These are phyloP conservation scores for Pitta sordida DNA, from an alignment of 2,113 vertebrate species.

Conservation along the genomic window DNA sequence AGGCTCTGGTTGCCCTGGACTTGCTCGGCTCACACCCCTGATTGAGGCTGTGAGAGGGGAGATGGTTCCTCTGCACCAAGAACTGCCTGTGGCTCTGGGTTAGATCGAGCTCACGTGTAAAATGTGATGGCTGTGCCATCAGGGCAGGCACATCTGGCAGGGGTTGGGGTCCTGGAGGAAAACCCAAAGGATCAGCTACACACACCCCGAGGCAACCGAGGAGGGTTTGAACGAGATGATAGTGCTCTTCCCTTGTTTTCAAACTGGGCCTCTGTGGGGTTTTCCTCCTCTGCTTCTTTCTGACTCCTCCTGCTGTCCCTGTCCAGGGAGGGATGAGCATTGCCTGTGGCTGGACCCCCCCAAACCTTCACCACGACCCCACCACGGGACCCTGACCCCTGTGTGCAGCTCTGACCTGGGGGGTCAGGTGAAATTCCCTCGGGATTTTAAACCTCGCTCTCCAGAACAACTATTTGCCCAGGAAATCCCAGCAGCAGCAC, in stretches of 20 bases:
- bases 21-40: accelerated
- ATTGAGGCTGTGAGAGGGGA: not conserved
- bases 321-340: no score
- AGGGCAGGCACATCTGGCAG: not conserved
- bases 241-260: not conserved
- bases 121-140: no score
- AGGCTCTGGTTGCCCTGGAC: not conserved
- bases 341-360: accelerated
- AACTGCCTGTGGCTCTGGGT: not conserved
- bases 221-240: not conserved
- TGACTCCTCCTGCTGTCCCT: no score
- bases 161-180: no score
- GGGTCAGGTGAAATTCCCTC: no score
- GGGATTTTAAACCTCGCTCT: no score
- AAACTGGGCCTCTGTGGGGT: not conserved
- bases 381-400: no score
- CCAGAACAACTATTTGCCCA: not conserved
- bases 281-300: not conserved
- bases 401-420: not conserved
- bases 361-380: not conserved
- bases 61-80: not conserved
- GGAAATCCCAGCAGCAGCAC: not conserved
- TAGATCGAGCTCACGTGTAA: no score
- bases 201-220: accelerated
- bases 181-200: accelerated